phyloP scores from a whole-genome alignment of 2,797 vertebrate species.

The Anabacerthia variegaticeps region DNA sequence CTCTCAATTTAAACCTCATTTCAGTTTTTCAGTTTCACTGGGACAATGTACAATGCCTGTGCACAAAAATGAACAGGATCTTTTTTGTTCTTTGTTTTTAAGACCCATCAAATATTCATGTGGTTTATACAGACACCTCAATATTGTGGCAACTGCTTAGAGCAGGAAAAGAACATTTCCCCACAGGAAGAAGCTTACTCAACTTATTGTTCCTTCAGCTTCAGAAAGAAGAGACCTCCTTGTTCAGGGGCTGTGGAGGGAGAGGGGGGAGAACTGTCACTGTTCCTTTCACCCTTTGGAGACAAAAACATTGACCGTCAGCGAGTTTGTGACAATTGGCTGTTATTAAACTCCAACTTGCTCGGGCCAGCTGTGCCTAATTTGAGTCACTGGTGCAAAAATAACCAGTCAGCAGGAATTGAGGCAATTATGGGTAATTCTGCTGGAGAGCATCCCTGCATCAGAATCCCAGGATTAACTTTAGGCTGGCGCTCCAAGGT shows the following conservation, averaged over 20 bases:
- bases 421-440: slow-evolving; percentile 68
- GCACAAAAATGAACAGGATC: fast-evolving
- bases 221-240: background rate
- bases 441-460: slow-evolving; percentile 33
- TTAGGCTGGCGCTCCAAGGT: slow-evolving; percentile 38
- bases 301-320: slow-evolving; percentile 50
- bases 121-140: background rate
- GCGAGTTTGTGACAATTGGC: slow-evolving; percentile 59
- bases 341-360: slow-evolving; percentile 58
- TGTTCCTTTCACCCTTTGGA: slow-evolving; percentile 18
- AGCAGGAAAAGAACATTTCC: background rate
- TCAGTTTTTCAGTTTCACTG: background rate
- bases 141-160: background rate
- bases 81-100: background rate
- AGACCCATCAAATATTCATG: slow-evolving; percentile 15
- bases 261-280: slow-evolving; percentile 5
- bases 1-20: background rate
- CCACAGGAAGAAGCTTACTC: background rate
- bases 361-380: slow-evolving; percentile 60
- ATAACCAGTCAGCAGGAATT: slow-evolving; percentile 64
- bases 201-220: background rate
- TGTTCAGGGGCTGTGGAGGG: background rate
- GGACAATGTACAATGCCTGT: fast-evolving
- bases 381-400: slow-evolving; percentile 65
- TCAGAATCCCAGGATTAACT: slow-evolving; percentile 62